phyloP scores from a whole-genome alignment of 2,888 invertebrate genomes.

The Tachina grossa region DNA sequence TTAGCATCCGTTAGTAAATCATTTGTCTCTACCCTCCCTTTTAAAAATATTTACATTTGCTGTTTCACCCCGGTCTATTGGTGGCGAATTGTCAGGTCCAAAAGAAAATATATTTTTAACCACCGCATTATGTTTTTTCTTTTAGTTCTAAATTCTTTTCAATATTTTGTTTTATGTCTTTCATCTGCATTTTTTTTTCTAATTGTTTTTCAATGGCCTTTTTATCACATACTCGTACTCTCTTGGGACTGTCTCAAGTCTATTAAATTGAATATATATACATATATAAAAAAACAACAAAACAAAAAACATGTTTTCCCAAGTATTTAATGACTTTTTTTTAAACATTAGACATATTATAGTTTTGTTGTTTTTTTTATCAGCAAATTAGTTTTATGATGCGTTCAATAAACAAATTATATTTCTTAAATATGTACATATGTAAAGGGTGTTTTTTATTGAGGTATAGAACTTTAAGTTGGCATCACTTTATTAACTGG shows the following conservation, averaged over 20 bases:
- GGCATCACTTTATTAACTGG: too few relatives aligned
- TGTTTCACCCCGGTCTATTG: neutral
- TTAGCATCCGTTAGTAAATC: constrained; percentile 34
- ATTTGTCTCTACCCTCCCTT: constrained; percentile 11
- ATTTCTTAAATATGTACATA: too few relatives aligned
- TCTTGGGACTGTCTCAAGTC: constrained; percentile 52
- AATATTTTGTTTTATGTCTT: constrained; percentile 33
- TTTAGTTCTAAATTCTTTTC: constrained; percentile 36
- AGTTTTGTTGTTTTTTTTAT: constrained; percentile 10
- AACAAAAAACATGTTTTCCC: neutral
- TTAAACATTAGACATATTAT: neutral
- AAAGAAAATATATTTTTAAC: constrained; percentile 69
- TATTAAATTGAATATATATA: constrained; percentile 42
- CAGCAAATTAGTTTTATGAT: constrained; percentile 23
- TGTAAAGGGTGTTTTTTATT: too few relatives aligned
- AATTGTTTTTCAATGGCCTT: constrained; percentile 58
- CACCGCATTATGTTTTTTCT: constrained; percentile 51
- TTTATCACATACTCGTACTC: constrained; percentile 55
- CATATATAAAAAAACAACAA: constrained; percentile 1
- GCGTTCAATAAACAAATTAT: neutral
- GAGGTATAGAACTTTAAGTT: too few relatives aligned
- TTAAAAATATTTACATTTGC: constrained; percentile 31
- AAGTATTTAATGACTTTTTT: constrained; percentile 4
- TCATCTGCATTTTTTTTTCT: constrained; percentile 5
- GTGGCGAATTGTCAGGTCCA: constrained; percentile 63